Base-by-base conservation (phyloP, 2,113 vertebrate species). In the Corydoras maculifer region DNA sequence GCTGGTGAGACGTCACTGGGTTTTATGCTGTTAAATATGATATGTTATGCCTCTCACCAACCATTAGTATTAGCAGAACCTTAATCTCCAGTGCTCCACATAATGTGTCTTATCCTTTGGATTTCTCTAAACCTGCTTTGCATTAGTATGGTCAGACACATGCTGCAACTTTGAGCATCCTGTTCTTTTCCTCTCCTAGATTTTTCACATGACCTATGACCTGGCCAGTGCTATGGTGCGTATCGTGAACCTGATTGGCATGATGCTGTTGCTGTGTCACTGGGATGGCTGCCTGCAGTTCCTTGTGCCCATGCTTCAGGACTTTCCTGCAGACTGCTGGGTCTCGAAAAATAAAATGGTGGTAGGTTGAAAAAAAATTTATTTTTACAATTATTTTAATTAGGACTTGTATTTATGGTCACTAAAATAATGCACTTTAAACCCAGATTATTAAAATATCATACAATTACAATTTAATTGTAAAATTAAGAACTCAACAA, bases 251-350 rank as follows among this genome's bases (percentile, higher is more conserved):
- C 7, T 43, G 35, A 43, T 43, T 43, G 35, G 35, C 54, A 99
- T 99, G 97, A 99, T 99, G 97, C 87, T 99, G n/a, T 88, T 99
- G 85, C 89, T 99, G 30, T 99, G 97, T 76, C 97, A 99, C 83
- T 99, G 97, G 97, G 97, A 99, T 0, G 97, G 97, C 77, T 99
- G 35, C 35, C 35, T 43, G 2, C 35, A 43, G 35, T 43, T 43
- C 35, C 35, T 43, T 4, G 35, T 43, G 67, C 97, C 97, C 68
- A 99, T 99, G 97, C 91, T 99, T 82, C 97, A 99, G 82, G 97
- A 99, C 82, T 99, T 98, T 75, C 96, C 97, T 0, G 82, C 89
- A 0, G 95, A 99, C 80, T 99, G 97, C 82, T 99, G 97, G 97
- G 95, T 99, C 77, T 94, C 97, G 43, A 91, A 96, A 82, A 98